Conservation (phyloP, 2,797 vertebrate genomes). For the Tinamus major region DNA sequence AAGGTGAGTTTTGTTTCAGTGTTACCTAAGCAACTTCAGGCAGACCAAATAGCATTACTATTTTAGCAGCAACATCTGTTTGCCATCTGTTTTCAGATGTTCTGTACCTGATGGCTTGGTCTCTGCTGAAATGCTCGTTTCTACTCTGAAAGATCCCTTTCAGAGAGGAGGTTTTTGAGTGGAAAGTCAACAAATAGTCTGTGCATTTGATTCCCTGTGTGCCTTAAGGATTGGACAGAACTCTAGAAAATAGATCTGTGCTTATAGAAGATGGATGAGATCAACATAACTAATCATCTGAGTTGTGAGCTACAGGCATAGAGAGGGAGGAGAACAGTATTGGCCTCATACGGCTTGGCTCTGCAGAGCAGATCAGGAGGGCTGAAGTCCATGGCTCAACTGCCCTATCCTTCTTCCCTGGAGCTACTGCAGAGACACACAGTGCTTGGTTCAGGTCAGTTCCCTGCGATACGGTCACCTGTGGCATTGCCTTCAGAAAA, state of each 20-base stretch:
- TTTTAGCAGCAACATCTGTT: slow-evolving; percentile 23
- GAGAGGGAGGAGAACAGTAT: neutral
- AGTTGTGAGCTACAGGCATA: neutral
- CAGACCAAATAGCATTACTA: neutral
- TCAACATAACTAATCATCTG: fast-evolving
- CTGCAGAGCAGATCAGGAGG: neutral
- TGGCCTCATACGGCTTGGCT: fast-evolving
- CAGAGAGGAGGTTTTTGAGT: neutral
- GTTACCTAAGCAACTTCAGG: neutral
- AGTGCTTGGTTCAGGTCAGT: neutral
- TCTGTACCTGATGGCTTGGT: neutral
- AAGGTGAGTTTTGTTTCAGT: slow-evolving; percentile 28
- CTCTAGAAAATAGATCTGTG: neutral
- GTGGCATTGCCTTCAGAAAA: neutral
- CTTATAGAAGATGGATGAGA: neutral
- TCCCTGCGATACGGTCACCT: neutral
- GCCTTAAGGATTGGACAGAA: neutral
- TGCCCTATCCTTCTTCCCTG: fast-evolving
- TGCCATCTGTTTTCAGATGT: neutral
- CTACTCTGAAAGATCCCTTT: neutral
- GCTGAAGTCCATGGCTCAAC: neutral
- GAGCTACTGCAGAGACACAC: neutral
- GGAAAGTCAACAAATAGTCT: neutral
- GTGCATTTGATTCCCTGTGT: neutral
- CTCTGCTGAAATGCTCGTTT: neutral